Conservation (phyloP, 2,888 invertebrate species). For the Gastrophysa polygoni region DNA sequence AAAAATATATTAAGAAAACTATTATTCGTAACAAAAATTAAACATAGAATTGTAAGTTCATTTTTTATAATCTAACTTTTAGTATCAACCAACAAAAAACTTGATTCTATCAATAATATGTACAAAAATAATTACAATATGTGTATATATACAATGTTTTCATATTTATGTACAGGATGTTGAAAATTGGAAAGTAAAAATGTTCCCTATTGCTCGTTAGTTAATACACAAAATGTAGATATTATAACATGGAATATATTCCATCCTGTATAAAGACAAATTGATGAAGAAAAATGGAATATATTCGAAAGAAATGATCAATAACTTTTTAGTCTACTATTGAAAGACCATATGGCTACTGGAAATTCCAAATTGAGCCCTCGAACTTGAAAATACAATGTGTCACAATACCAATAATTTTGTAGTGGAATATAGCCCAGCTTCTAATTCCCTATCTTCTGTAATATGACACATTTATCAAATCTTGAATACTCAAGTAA, state of each 20-base stretch:
- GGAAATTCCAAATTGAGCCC: too few species aligned
- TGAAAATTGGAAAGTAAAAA: conserved; percentile 4
- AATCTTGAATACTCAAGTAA: background rate
- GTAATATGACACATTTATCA: background rate
- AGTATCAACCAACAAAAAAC: conserved; percentile 24
- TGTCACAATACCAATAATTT: too few species aligned
- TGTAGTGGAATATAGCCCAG: too few species aligned
- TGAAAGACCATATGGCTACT: too few species aligned
- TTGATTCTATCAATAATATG: conserved; percentile 28
- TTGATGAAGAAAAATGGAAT: too few species aligned
- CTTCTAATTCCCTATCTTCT: background rate
- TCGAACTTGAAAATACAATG: too few species aligned
- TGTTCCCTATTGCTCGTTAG: background rate
- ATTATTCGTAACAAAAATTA: conserved; percentile 24
- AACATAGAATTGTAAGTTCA: conserved; percentile 31
- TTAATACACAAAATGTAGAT: background rate
- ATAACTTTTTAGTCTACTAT: too few species aligned
- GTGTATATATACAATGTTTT: conserved; percentile 17
- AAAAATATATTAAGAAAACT: conserved; percentile 14
- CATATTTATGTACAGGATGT: conserved; percentile 13
- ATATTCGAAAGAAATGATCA: too few species aligned
- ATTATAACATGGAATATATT: background rate
- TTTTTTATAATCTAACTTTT: conserved; percentile 24
- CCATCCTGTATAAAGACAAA: conserved; percentile 3
- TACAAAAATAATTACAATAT: conserved; percentile 37